phyloP scores from a whole-genome alignment of 92 coral and sea anemone species.

The Palythoa grandis region DNA sequence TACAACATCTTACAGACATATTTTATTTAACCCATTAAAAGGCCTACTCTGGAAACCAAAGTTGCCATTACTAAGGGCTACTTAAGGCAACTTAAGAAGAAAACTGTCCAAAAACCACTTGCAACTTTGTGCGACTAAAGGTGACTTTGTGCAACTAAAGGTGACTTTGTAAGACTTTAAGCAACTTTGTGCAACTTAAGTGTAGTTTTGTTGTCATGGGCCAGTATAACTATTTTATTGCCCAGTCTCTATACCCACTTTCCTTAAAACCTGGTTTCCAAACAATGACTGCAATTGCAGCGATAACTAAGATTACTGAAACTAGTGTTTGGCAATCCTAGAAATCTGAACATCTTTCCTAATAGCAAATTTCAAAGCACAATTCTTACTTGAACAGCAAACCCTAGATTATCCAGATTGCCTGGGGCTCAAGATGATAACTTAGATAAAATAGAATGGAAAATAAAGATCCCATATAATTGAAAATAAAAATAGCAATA shows the following conservation, averaged over 20 bases:
- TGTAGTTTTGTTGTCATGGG: conserved; percentile 19
- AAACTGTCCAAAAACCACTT: neutral
- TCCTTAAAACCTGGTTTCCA: conserved; percentile 17
- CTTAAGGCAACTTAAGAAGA: no score
- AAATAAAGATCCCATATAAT: neutral
- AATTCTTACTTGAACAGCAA: conserved; percentile 3
- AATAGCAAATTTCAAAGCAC: neutral
- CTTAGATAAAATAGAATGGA: conserved; percentile 5
- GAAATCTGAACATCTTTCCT: conserved; percentile 12
- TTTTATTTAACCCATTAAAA: conserved; percentile 36
- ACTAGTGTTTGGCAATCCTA: neutral
- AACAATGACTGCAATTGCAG: neutral
- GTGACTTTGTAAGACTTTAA: neutral
- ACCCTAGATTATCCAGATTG: conserved; percentile 1
- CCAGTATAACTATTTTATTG: conserved; percentile 9
- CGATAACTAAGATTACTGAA: neutral
- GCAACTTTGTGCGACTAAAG: neutral
- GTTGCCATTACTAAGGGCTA: neutral
- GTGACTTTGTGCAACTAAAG: no score
- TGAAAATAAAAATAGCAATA: conserved; percentile 3
- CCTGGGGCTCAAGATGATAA: neutral
- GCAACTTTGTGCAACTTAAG: conserved; percentile 7
- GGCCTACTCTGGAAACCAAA: conserved; percentile 8
- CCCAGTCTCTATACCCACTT: conserved; percentile 15
- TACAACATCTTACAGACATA: neutral